Percentiles rank a stretch among this genome's conserved stretches.
Conservation (phyloP, 2,888 invertebrate species). For the Eupithecia insigniata region DNA sequence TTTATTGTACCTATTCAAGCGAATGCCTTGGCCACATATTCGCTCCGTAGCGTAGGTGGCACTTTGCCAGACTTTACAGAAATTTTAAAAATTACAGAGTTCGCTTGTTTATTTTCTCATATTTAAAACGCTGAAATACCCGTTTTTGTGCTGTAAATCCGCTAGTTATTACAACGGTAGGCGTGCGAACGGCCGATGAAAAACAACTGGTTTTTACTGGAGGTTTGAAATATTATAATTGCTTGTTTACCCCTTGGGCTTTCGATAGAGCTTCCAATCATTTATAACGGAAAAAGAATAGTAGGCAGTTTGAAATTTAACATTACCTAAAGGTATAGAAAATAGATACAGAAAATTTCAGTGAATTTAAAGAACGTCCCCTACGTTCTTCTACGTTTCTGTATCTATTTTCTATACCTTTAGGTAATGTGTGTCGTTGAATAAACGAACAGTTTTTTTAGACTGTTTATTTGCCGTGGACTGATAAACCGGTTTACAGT, state of each 20-base stretch:
- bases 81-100: slow-evolving; percentile 7
- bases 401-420: no score
- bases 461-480: no score
- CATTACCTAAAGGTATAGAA: not conserved
- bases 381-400: no score
- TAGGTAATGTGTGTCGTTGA: no score
- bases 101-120: slow-evolving; percentile 39
- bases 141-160: slow-evolving; percentile 26
- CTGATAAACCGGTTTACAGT: no score
- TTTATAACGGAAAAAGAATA: not conserved
- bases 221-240: slow-evolving; percentile 10
- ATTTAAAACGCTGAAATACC: slow-evolving; percentile 38
- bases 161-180: slow-evolving; percentile 30
- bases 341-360: no score
- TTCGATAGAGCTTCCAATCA: not conserved
- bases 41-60: slow-evolving; percentile 16
- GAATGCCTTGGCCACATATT: not conserved
- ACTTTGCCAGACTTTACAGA: slow-evolving; percentile 14
- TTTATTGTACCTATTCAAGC: not conserved
- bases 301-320: not conserved
- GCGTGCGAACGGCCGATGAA: slow-evolving; percentile 21
- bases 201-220: slow-evolving; percentile 16
- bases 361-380: no score
- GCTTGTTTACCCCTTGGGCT: not conserved
- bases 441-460: no score